These are phyloP conservation scores for Heliocidaris erythrogramma DNA, from an alignment of 35 echinoderm and acorn worm genomes.

Conservation along the genomic window DNA sequence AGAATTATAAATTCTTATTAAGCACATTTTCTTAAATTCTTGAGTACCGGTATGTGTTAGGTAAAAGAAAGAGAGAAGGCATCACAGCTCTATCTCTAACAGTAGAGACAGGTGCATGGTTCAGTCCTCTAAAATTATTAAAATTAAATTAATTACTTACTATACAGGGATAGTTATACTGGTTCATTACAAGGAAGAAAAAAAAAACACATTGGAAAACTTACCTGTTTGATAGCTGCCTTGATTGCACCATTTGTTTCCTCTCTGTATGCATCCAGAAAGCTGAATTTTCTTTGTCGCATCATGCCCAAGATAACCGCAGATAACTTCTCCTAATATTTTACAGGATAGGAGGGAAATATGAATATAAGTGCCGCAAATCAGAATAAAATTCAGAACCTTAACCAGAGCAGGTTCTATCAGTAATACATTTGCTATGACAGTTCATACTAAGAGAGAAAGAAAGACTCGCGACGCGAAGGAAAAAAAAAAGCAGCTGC, in stretches of 20 bases:
- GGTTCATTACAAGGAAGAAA: no score
- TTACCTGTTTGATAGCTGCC: slow-evolving; percentile 89
- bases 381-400: neutral
- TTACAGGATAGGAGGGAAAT: neutral
- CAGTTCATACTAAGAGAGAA: neutral
- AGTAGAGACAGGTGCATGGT: no score
- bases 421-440: neutral
- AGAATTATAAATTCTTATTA: no score
- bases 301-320: slow-evolving; percentile 91
- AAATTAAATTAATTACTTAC: no score
- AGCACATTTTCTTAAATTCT: no score
- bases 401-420: neutral
- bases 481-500: no score
- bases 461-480: neutral
- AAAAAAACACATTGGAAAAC: neutral
- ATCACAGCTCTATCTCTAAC: no score
- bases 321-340: slow-evolving; percentile 76
- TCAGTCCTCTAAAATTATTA: no score
- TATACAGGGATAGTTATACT: no score
- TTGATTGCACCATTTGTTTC: slow-evolving; percentile 84
- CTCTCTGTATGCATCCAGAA: slow-evolving; percentile 87
- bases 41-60: no score
- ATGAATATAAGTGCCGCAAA: neutral
- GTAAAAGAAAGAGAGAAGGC: no score
- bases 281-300: slow-evolving; percentile 85